Percentiles rank a stretch among this genome's conserved stretches.
Conservation (phyloP, 2,888 invertebrate genomes). For the Cephus spinipes region DNA sequence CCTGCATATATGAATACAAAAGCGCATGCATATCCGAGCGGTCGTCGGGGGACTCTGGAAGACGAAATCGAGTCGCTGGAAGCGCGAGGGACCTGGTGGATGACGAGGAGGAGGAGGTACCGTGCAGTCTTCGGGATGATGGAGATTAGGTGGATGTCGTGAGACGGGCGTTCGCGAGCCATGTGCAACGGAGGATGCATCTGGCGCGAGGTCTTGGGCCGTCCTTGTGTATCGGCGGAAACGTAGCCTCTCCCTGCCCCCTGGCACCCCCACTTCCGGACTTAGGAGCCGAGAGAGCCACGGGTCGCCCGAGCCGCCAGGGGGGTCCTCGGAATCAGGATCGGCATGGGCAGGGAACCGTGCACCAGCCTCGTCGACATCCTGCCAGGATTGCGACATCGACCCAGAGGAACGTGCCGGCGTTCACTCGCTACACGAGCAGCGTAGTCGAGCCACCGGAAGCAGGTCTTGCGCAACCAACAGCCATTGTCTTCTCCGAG, state of each 20-base stretch:
- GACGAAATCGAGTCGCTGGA: not conserved
- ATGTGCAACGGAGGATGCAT: constrained; percentile 64
- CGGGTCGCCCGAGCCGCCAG: constrained; percentile 3
- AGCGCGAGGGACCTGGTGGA: not conserved
- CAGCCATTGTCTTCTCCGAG: constrained; percentile 57
- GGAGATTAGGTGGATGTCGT: not conserved
- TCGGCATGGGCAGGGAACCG: constrained; percentile 53
- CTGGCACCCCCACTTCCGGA: constrained; percentile 30
- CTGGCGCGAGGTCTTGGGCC: constrained; percentile 61
- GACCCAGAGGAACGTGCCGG: not conserved
- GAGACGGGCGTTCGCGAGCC: constrained; percentile 36
- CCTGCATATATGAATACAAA: constrained; percentile 59
- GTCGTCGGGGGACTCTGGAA: not conserved
- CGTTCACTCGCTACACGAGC: constrained; percentile 8
- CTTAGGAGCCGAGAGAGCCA: constrained; percentile 13
- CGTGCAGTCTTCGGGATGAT: not conserved
- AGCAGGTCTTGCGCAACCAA: constrained; percentile 58
- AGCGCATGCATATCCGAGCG: constrained; percentile 11
- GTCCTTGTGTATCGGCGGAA: constrained; percentile 62
- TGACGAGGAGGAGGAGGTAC: not conserved
- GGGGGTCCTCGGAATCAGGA: constrained; percentile 46
- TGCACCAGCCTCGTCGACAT: constrained; percentile 64
- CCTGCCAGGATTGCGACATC: constrained; percentile 60
- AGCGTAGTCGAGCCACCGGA: constrained; percentile 39
- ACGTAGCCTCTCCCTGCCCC: constrained; percentile 46